phyloP scores from a whole-genome alignment of 2,113 vertebrate genomes.

The Tursiops truncatus region DNA sequence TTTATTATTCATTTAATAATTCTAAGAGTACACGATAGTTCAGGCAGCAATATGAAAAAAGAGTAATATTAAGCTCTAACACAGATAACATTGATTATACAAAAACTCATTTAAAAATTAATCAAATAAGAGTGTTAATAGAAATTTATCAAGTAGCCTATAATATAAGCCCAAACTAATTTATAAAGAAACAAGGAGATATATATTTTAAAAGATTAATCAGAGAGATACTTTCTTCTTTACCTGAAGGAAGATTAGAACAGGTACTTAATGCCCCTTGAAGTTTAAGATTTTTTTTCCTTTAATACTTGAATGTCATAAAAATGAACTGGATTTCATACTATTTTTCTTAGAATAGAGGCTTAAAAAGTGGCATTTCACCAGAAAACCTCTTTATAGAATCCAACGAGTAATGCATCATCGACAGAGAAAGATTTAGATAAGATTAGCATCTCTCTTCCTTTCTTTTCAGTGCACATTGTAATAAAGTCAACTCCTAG shows the following conservation, averaged over 20 bases:
- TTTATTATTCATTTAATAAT: background rate
- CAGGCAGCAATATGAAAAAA: background rate
- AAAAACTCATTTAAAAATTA: background rate
- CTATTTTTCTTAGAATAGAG: background rate
- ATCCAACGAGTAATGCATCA: background rate
- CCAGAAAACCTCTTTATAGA: background rate
- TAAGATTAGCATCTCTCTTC: rapidly evolving
- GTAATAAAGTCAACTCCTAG: background rate
- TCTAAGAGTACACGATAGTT: background rate
- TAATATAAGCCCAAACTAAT: background rate
- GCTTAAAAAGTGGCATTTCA: background rate
- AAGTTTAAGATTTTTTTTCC: background rate
- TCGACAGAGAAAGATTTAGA: background rate
- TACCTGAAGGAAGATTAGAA: background rate
- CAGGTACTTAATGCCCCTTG: background rate
- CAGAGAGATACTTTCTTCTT: background rate
- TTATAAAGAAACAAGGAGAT: background rate
- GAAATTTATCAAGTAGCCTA: background rate
- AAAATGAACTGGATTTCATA: background rate
- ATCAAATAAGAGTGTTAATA: background rate
- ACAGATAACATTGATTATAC: background rate
- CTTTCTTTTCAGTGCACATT: background rate
- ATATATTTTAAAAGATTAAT: background rate
- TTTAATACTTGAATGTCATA: background rate
- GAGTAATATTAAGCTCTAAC: background rate